phyloP scores from a whole-genome alignment of 2,797 vertebrate genomes.

The Hafferia zeledoni region DNA sequence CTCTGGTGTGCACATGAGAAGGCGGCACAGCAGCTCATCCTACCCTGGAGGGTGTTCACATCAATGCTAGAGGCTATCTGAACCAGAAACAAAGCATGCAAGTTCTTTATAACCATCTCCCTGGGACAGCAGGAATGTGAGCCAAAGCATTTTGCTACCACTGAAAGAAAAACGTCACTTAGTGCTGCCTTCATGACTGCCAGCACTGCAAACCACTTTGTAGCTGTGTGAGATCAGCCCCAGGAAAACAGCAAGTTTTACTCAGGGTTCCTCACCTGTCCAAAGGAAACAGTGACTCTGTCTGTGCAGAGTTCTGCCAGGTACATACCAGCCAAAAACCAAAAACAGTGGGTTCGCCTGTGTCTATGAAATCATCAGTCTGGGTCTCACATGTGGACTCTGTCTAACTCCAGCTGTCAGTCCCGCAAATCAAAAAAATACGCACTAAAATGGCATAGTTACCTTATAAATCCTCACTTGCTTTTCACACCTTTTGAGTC shows the following conservation, averaged over 20 bases:
- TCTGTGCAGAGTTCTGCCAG: neutral
- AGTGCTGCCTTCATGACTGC: fast-evolving
- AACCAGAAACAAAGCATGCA: neutral
- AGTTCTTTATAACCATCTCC: neutral
- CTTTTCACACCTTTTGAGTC: neutral
- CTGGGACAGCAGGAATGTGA: neutral
- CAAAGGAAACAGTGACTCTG: neutral
- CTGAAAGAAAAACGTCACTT: neutral
- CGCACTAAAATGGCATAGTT: fast-evolving
- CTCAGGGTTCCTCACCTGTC: neutral
- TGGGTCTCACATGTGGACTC: neutral
- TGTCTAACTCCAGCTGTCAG: neutral
- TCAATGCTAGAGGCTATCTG: neutral
- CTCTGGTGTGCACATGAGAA: fast-evolving
- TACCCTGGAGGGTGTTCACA: neutral
- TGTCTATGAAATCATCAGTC: neutral
- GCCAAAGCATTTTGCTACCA: neutral
- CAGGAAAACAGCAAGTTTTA: neutral
- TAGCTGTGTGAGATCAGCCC: neutral
- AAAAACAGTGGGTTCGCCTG: neutral
- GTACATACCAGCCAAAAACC: neutral
- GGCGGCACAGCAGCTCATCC: neutral
- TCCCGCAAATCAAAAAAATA: neutral
- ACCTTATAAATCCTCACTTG: neutral
- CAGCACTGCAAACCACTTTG: neutral